phyloP scores from a whole-genome alignment of 2,113 vertebrate species.

The Empidonax traillii region DNA sequence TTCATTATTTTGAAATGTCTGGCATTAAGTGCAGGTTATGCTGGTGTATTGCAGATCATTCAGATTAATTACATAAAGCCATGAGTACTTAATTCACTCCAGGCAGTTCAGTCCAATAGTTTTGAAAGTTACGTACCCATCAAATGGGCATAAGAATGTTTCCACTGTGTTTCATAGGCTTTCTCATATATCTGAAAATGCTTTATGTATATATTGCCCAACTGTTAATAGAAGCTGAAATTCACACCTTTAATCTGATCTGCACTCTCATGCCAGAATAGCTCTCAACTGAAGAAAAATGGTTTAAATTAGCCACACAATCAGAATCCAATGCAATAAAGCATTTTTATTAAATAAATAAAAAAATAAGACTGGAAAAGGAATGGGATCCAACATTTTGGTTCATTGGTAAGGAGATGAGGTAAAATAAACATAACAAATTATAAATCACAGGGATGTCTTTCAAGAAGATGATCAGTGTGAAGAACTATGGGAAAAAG shows the following conservation, averaged over 20 bases:
- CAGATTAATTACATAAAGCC: neutral
- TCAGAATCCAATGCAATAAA: slow-evolving; percentile 9
- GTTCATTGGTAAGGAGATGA: slow-evolving; percentile 18
- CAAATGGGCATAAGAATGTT: neutral
- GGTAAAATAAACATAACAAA: slow-evolving; percentile 22
- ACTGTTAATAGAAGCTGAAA: neutral
- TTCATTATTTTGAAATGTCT: slow-evolving; percentile 7
- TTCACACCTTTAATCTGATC: slow-evolving; percentile 3
- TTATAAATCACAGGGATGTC: slow-evolving; percentile 5
- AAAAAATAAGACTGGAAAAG: neutral
- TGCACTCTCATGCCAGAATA: neutral
- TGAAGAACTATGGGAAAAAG: neutral
- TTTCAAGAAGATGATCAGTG: neutral
- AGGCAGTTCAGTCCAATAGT: neutral
- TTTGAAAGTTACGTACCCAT: neutral
- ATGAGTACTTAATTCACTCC: neutral
- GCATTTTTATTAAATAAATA: slow-evolving; percentile 1
- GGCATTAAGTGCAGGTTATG: neutral
- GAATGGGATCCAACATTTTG: slow-evolving; percentile 5
- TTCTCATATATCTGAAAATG: neutral
- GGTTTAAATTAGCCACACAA: slow-evolving; percentile 1
- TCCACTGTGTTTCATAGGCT: neutral
- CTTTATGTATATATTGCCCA: neutral
- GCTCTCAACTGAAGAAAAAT: slow-evolving; percentile 29
- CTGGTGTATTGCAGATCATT: neutral